phyloP scores from a whole-genome alignment of 2,888 invertebrate species.

The Ditula angustiorana region DNA sequence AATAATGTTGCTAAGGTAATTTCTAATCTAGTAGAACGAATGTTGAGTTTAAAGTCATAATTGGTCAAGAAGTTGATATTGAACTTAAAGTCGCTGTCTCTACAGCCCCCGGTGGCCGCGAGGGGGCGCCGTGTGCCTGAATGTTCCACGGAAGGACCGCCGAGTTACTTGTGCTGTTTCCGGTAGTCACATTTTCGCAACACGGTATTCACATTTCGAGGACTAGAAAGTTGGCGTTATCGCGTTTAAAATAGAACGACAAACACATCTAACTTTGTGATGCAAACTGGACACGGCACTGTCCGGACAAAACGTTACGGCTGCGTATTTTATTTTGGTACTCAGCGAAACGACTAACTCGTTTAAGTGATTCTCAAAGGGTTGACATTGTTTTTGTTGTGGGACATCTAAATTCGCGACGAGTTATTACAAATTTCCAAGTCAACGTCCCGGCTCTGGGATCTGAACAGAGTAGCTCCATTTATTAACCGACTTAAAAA shows the following conservation, averaged over 20 bases:
- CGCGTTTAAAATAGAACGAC: conserved; percentile 84
- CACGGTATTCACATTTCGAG: conserved; percentile 86
- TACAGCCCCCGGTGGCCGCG: not conserved
- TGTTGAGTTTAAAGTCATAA: not conserved
- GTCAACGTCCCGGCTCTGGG: not conserved
- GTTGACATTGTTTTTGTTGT: conserved; percentile 43
- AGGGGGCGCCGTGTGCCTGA: conserved; percentile 24
- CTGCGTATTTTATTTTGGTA: conserved; percentile 54
- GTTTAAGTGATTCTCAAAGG: conserved; percentile 46
- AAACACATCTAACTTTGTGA: conserved; percentile 83
- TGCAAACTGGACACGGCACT: conserved; percentile 76
- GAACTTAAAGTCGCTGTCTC: not conserved
- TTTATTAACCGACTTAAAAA: not conserved
- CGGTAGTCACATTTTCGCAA: conserved; percentile 85
- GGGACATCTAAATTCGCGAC: conserved; percentile 38
- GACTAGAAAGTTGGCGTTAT: conserved; percentile 84
- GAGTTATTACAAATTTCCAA: conserved; percentile 22
- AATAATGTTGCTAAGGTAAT: too few species aligned
- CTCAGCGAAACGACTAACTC: conserved; percentile 47
- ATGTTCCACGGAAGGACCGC: conserved; percentile 70
- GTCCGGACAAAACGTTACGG: conserved; percentile 57
- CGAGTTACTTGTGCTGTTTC: conserved; percentile 83
- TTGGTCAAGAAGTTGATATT: not conserved
- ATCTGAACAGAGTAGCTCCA: too few species aligned
- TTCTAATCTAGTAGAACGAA: not conserved